Evolutionary conservation across 2,113 vertebrate genomes (phyloP).

Genomic region (Pygoscelis adeliae): DNA sequence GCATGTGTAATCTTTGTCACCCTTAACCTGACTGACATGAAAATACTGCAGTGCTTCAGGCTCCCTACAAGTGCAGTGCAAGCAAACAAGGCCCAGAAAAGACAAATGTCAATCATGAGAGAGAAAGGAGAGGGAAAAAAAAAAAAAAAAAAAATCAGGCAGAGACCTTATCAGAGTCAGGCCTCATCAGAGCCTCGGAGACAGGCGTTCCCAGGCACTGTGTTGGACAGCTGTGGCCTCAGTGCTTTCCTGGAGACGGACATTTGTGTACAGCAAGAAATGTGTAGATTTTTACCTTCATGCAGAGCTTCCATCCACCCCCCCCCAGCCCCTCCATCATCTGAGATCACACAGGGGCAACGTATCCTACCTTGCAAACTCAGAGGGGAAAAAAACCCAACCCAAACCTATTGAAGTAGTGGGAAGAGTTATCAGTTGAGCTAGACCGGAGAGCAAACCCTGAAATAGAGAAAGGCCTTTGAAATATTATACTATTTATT

Average conservation of each 20-base stretch:
- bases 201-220: background rate
- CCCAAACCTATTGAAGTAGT: background rate
- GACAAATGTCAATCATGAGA: constrained; percentile 60
- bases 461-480: background rate
- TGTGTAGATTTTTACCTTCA: background rate
- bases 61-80: constrained; percentile 8
- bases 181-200: background rate
- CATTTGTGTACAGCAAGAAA: background rate
- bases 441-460: background rate
- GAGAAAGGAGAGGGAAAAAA: background rate
- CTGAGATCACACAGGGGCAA: background rate
- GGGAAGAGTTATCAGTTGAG: background rate
- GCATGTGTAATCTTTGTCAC: constrained; percentile 67
- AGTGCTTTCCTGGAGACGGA: background rate
- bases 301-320: background rate
- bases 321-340: background rate
- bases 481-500: background rate
- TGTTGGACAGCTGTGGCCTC: background rate
- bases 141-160: background rate
- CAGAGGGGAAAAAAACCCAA: background rate
- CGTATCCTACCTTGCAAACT: background rate
- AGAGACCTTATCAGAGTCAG: background rate
- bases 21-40: constrained; percentile 60
- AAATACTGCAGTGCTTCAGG: constrained; percentile 39
- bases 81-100: constrained; percentile 37